Evolutionary conservation across 2,888 invertebrate genomes (phyloP).

Genomic region (Digitonthophagus gazella): DNA sequence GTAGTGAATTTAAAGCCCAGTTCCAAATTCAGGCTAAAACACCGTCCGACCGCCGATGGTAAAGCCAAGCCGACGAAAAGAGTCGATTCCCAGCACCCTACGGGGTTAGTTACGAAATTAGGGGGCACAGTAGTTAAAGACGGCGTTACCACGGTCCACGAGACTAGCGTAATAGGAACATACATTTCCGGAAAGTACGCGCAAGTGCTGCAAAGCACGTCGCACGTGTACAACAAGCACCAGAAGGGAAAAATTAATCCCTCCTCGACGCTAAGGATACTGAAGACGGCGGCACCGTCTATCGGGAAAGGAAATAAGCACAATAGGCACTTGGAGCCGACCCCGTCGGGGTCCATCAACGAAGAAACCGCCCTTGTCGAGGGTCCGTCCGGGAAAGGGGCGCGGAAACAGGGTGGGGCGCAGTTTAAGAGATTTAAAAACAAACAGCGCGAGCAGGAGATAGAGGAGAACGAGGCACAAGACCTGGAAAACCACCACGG

Average conservation of each 20-base stretch:
- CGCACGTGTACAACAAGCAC: conserved; percentile 59
- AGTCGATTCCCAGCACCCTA: conserved; percentile 67
- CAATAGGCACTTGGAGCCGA: conserved; percentile 63
- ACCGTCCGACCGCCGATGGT: conserved; percentile 49
- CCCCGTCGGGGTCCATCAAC: conserved; percentile 57
- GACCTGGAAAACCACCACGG: conserved; percentile 30
- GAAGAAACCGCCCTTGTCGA: conserved; percentile 58
- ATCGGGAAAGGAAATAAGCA: conserved; percentile 52
- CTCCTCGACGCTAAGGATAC: conserved; percentile 64
- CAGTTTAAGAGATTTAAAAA: conserved; percentile 58
- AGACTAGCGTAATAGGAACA: conserved; percentile 87
- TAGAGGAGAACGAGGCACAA: conserved; percentile 42
- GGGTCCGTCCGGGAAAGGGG: conserved; percentile 55
- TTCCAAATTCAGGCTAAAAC: conserved; percentile 56
- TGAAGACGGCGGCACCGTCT: conserved; percentile 75
- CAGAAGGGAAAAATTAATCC: conserved; percentile 63
- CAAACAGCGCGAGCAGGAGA: conserved; percentile 51
- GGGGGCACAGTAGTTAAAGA: conserved; percentile 82
- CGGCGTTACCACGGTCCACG: conserved; percentile 79
- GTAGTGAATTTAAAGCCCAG: conserved; percentile 78
- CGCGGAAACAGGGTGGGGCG: conserved; percentile 56
- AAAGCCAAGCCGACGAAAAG: conserved; percentile 49
- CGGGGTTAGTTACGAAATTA: conserved; percentile 79
- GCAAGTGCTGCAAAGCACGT: conserved; percentile 80
- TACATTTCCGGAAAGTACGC: conserved; percentile 87